These are phyloP conservation scores for Drosophila santomea DNA, from an alignment of 1,140 invertebrate species.

Conservation along the genomic window DNA sequence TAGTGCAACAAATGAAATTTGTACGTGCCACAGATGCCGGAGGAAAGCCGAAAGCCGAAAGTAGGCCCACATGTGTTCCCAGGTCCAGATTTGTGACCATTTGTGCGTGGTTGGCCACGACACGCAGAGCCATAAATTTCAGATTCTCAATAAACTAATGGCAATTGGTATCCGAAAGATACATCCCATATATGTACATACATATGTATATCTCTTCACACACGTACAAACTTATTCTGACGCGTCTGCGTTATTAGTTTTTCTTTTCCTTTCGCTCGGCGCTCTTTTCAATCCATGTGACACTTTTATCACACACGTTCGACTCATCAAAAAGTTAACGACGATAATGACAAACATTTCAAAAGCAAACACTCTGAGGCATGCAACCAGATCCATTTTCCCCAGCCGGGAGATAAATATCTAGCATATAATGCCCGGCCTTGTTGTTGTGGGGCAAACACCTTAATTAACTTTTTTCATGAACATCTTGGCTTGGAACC, in stretches of 20 bases:
- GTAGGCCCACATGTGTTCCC: constrained; percentile 53
- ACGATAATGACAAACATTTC: constrained; percentile 82
- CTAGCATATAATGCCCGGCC: constrained; percentile 70
- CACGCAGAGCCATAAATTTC: constrained; percentile 75
- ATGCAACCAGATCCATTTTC: constrained; percentile 37
- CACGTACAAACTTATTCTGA: constrained; percentile 66
- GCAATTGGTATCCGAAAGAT: constrained; percentile 80
- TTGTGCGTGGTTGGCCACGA: constrained; percentile 76
- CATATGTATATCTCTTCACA: neutral
- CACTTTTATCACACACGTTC: constrained; percentile 82
- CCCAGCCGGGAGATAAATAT: constrained; percentile 66
- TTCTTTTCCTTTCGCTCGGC: constrained; percentile 58
- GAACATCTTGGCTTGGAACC: constrained; percentile 57
- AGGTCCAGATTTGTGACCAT: constrained; percentile 76
- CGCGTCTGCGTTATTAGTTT: constrained; percentile 64
- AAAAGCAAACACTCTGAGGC: constrained; percentile 71
- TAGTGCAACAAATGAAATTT: constrained; percentile 81
- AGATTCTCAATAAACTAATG: constrained; percentile 81
- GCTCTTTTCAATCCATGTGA: constrained; percentile 67
- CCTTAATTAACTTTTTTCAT: constrained; percentile 81
- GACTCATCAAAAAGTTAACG: constrained; percentile 83
- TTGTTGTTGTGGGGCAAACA: constrained; percentile 70
- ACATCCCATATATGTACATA: constrained; percentile 35
- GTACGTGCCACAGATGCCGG: constrained; percentile 79
- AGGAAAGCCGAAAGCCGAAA: neutral